Evolutionary conservation across 2,113 vertebrate species (phyloP).

Genomic region (Actenoides hombroni): DNA sequence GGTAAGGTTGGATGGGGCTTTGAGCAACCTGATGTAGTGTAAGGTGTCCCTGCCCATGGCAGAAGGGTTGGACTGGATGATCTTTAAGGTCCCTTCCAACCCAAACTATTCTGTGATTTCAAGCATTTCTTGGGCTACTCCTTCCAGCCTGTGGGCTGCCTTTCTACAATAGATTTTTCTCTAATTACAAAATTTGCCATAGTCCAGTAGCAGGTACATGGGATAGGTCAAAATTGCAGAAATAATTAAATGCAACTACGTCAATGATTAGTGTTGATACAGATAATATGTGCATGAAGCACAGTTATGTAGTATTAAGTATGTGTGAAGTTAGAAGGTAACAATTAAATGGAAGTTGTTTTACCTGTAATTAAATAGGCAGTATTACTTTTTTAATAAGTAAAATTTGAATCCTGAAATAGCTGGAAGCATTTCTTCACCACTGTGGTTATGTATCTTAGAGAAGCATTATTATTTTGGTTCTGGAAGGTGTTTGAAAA

Average conservation of each 20-base stretch:
- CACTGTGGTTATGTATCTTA: neutral
- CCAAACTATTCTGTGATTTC: neutral
- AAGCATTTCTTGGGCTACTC: neutral
- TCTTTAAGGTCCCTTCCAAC: neutral
- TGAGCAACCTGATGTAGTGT: neutral
- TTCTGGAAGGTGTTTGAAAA: neutral
- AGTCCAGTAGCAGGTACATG: neutral
- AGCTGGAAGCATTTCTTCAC: neutral
- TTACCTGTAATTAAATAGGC: neutral
- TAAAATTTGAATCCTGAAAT: neutral
- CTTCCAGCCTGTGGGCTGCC: neutral
- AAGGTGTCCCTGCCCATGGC: fast-evolving
- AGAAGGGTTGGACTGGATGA: fast-evolving
- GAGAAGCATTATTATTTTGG: neutral
- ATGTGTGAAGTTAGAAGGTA: neutral
- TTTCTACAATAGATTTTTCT: neutral
- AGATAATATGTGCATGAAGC: neutral
- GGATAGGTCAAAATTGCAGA: neutral
- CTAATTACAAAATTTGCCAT: fast-evolving
- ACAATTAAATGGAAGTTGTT: neutral
- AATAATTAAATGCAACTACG: neutral
- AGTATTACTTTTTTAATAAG: neutral
- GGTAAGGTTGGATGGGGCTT: fast-evolving
- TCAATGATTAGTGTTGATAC: neutral
- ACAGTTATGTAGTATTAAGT: neutral